A percentile compares a stretch with the other conserved stretches of the same genome.
These are phyloP conservation scores for Dicentrarchus labrax DNA, from an alignment of 2,113 vertebrate genomes.

Conservation along the genomic window DNA sequence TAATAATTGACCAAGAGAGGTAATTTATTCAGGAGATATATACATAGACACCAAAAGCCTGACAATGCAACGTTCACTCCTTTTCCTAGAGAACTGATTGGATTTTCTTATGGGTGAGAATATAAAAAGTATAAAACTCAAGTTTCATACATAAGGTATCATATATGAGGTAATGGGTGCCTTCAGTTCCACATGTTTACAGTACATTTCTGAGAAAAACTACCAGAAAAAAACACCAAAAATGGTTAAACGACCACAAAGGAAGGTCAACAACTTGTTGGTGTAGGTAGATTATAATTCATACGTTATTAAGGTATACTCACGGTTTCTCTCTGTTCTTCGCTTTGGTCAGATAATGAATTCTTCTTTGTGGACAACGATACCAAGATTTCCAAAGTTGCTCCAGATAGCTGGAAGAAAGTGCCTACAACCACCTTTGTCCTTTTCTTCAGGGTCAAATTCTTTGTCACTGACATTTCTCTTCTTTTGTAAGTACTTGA, in stretches of 20 bases:
- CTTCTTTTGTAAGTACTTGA: slow-evolving; percentile 88
- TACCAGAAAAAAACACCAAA: background rate
- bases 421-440: slow-evolving; percentile 85
- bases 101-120: background rate
- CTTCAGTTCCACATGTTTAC: background rate
- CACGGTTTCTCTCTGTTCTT: background rate
- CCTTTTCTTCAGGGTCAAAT: slow-evolving; percentile 92
- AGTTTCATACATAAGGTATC: too few relatives aligned
- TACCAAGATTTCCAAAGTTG: slow-evolving; percentile 90
- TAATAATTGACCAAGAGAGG: background rate
- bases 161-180: background rate
- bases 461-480: slow-evolving; percentile 87
- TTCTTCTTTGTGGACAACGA: slow-evolving; percentile 93
- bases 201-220: background rate
- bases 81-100: background rate
- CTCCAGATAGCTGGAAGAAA: slow-evolving; percentile 92
- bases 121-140: background rate
- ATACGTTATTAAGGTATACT: background rate
- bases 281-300: background rate
- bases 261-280: background rate
- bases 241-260: background rate
- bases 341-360: slow-evolving; percentile 86
- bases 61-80: background rate
- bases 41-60: background rate
- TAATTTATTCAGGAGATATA: background rate